These are phyloP conservation scores for Eristalis tenax DNA, from an alignment of 2,888 invertebrate species.

Conservation along the genomic window DNA sequence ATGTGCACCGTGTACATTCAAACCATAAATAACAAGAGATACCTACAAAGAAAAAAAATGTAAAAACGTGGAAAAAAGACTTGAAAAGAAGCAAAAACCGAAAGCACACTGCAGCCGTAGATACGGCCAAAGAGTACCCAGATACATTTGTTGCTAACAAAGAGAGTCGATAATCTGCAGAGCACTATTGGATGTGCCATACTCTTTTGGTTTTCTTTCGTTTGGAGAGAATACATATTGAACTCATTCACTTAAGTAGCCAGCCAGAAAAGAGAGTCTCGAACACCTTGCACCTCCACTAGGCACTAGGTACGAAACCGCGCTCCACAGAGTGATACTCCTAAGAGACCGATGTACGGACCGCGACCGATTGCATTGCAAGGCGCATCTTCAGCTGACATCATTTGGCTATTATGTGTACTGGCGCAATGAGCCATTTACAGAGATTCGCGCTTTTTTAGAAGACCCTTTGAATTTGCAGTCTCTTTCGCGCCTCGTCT, in stretches of 20 bases:
- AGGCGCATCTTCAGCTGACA: constrained; percentile 27
- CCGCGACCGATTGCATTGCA: neutral
- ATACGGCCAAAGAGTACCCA: constrained; percentile 29
- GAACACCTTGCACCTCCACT: neutral
- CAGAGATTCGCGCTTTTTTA: constrained; percentile 63
- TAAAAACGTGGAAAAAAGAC: constrained; percentile 19
- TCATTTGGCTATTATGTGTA: neutral
- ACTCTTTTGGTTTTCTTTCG: constrained; percentile 33
- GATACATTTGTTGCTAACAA: constrained; percentile 29
- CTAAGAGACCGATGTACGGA: neutral
- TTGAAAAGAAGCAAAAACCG: constrained; percentile 35
- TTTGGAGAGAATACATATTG: neutral
- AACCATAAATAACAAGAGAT: constrained; percentile 50
- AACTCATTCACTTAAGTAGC: neutral
- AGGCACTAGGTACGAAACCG: neutral
- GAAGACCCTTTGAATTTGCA: constrained; percentile 19
- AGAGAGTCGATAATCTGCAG: constrained; percentile 21
- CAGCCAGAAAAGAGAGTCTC: neutral
- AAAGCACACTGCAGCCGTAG: constrained; percentile 53
- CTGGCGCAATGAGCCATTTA: constrained; percentile 23
- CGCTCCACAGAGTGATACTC: constrained; percentile 5
- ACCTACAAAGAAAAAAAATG: constrained; percentile 3
- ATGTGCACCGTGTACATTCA: constrained; percentile 62
- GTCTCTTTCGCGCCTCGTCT: constrained; percentile 36
- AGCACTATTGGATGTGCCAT: neutral